Percentiles rank a stretch among this genome's conserved stretches.
phyloP scores from a whole-genome alignment of 2,797 vertebrate species.

The Eptatretus atami region DNA sequence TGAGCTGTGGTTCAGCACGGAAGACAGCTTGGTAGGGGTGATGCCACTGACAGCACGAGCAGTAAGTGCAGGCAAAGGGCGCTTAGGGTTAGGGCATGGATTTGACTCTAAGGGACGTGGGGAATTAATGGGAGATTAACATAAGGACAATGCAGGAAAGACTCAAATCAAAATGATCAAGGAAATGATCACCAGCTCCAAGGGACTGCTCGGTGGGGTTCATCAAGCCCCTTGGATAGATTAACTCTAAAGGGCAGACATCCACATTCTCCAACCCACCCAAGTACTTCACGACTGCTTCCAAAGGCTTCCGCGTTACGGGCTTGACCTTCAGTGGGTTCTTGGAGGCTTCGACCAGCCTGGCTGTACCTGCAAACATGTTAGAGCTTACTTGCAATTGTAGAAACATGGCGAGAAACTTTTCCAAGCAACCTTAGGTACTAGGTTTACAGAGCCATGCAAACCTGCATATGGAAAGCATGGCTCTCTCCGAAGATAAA shows the following conservation, averaged over 20 bases:
- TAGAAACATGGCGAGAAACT: too few species aligned
- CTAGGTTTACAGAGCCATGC: too few species aligned
- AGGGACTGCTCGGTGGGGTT: too few species aligned
- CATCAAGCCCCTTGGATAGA: too few species aligned
- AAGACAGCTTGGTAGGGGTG: slow-evolving; percentile 51
- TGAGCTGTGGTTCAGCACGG: slow-evolving; percentile 78
- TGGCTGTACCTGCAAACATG: slow-evolving; percentile 30
- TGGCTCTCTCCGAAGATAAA: too few species aligned
- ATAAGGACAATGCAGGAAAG: slow-evolving; percentile 2
- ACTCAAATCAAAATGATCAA: not conserved
- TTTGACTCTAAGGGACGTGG: slow-evolving; percentile 34
- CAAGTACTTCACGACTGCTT: slow-evolving; percentile 67
- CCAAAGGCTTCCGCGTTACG: slow-evolving; percentile 60
- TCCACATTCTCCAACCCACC: slow-evolving; percentile 19
- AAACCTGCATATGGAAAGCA: too few species aligned
- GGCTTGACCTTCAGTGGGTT: slow-evolving; percentile 43
- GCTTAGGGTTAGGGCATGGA: slow-evolving; percentile 44
- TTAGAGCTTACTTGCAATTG: too few species aligned
- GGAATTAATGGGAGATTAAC: not conserved
- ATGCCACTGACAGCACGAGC: slow-evolving; percentile 21
- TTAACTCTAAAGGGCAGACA: not conserved
- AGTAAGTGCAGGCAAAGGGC: slow-evolving; percentile 7
- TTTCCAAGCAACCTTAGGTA: too few species aligned
- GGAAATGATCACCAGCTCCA: not conserved
- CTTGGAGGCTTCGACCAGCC: slow-evolving; percentile 48